Evolutionary conservation across 1,140 invertebrate genomes (phyloP), one percentile per base, ranked within the genome.

Genomic region (Conus ventricosus): DNA sequence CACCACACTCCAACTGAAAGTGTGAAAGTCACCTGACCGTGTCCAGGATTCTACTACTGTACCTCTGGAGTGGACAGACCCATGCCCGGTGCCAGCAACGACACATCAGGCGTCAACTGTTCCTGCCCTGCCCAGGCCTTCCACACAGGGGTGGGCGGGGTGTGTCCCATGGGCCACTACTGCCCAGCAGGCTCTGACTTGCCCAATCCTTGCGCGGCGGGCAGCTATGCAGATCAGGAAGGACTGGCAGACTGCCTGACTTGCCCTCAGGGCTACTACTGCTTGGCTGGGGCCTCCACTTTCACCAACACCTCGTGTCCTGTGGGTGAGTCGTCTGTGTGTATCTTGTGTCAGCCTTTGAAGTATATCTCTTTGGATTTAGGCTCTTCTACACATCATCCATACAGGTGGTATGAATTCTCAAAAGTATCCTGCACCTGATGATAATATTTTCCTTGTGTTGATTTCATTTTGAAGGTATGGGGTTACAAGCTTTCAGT

Each of bases 111-210:
- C n/a, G 85, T 89, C 60, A 93, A 92, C 85, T 92, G 91, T 71
- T 89, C 92, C 10, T 93, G 93, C 80, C 93, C 92, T 76, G 87
- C 87, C 17, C 90, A 92, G 57, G 85, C 89, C 23, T 91, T 88
- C 87, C 91, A 84, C 88, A 93, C 92, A 23, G 94, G 94, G 13
- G 90, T 93, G 3, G 94, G 94, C 55, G 94, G 94, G 0, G 84
- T 94, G 10, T 95, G 94, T 91, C 93, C 94, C 13, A 5, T 90
- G 13, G 94, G 94, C n/a, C 91, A 94, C 85, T 93, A 93, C 88
- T 95, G 94, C 90, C 93, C 93, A 1, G 89, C 88, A 20, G 93
- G 93, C 15, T 90, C 92, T 23, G 86, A 87, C 11, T 63, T 88
- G 27, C 91, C 94, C 13, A 67, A 90, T 0, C 90, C 90, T 1